Base-by-base conservation (phyloP, 2,797 vertebrate species). In the Lagocephalus sceleratus region DNA sequence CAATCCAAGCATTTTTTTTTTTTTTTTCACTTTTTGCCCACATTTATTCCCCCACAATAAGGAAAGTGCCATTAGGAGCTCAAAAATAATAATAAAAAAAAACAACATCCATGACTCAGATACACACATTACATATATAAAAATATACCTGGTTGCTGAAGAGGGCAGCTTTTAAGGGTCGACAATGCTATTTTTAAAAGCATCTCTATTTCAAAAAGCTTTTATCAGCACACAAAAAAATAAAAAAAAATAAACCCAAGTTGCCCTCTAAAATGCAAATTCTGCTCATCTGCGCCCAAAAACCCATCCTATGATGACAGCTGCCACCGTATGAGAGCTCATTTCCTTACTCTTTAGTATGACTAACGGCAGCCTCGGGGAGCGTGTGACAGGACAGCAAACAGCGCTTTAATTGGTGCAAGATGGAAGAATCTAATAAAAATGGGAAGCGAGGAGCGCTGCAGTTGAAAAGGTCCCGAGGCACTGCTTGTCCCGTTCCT, bases 401-500 rank as follows among this genome's bases (percentile, higher is more conserved):
- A 71, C 48, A 49, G 50, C 52, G 63, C 17, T 68, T 75, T 5
- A 59, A 54, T 19, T 8, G 19, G 9, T 20, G 4, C 42, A 20
- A 11, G 42, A 20, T 20, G 46, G 17, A 57, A 44, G 41, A 20
- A 44, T 20, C 20, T n/a, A 6, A 46, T 45, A 57, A 62, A 49
- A 53, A 49, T 3, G 29, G 63, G 63, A 62, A 63, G 62, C 63
- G 44, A 61, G 55, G 39, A 44, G 59, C 0, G 9, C 44, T 49
- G 56, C 15, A 12, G 46, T 55, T 20, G 51, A 58, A 63, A 35
- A 44, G 62, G 64, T 75, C 77, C 71, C 57, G 57, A 64, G 75
- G 77, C 76, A 12, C 51, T 41, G 63, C 74, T 56, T 39, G 73
- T 82, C 68, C 55, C 47, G 75, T 79, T 66, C 68, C 54, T 46